phyloP scores from a whole-genome alignment of 2,888 invertebrate genomes.

The Chironomus tentans region DNA sequence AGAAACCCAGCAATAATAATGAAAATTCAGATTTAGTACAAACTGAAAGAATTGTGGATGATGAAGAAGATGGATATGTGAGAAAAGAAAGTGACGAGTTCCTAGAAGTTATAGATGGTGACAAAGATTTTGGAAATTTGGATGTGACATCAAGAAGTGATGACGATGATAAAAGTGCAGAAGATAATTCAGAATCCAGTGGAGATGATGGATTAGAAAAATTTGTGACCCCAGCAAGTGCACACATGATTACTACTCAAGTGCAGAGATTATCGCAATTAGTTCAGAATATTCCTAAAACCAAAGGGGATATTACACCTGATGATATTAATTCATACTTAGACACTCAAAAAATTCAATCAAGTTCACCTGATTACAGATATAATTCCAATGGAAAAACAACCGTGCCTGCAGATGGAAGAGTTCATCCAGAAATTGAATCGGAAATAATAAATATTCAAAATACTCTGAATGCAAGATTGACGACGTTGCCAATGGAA shows the following conservation, averaged over 20 bases:
- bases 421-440: constrained; percentile 29
- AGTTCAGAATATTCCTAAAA: constrained; percentile 37
- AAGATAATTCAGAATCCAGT: constrained; percentile 29
- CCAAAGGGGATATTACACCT: constrained; percentile 35
- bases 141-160: constrained; percentile 9
- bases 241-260: constrained; percentile 35
- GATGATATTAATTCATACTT: constrained; percentile 42
- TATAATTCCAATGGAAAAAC: constrained; percentile 30
- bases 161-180: constrained; percentile 30
- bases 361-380: constrained; percentile 33
- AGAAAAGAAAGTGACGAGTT: constrained; percentile 28
- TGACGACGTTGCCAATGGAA: not conserved
- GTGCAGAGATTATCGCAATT: constrained; percentile 40
- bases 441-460: constrained; percentile 29
- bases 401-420: constrained; percentile 28
- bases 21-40: constrained; percentile 24
- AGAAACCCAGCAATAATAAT: constrained; percentile 28
- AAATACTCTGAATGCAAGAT: constrained; percentile 25
- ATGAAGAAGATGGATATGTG: not conserved
- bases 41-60: not conserved
- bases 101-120: constrained; percentile 28
- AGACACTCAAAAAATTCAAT: constrained; percentile 40
- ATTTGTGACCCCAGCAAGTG: constrained; percentile 19
- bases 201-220: constrained; percentile 36
- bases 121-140: constrained; percentile 2